phyloP scores from a whole-genome alignment of 2,888 invertebrate species.

The Blomia tropicalis region DNA sequence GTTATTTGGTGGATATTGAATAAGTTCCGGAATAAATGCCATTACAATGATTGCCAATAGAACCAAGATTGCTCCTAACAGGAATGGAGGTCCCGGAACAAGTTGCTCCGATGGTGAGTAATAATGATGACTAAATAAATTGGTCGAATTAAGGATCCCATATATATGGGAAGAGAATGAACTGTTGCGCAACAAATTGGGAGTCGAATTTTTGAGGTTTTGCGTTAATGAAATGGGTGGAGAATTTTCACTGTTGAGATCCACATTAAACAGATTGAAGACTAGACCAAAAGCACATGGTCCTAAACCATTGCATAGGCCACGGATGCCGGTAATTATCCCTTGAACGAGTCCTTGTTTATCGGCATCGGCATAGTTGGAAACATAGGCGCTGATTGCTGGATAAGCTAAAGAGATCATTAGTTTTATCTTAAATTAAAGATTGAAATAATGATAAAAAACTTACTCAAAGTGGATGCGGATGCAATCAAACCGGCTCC shows the following conservation, averaged over 20 bases:
- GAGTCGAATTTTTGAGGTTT: background rate
- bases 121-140: background rate
- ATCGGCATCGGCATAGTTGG: constrained; percentile 91
- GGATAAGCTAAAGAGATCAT: constrained; percentile 49
- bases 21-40: constrained; percentile 37
- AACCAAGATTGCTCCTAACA: constrained; percentile 89
- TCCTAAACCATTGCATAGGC: constrained; percentile 90
- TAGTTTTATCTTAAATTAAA: background rate
- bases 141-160: constrained; percentile 17
- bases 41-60: constrained; percentile 78
- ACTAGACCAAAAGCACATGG: constrained; percentile 97
- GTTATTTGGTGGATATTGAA: constrained; percentile 18
- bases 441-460: background rate
- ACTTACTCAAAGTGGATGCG: constrained; percentile 62
- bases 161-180: background rate
- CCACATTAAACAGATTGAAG: constrained; percentile 95
- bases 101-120: constrained; percentile 10
- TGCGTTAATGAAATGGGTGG: background rate
- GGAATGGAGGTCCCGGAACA: constrained; percentile 94
- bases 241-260: constrained; percentile 42
- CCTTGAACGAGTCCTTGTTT: constrained; percentile 91
- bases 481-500: constrained; percentile 90
- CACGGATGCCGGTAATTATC: constrained; percentile 95
- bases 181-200: background rate
- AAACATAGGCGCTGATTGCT: constrained; percentile 94